These are phyloP conservation scores for Ophiodon elongatus DNA, from an alignment of 2,113 vertebrate genomes.

Conservation along the genomic window DNA sequence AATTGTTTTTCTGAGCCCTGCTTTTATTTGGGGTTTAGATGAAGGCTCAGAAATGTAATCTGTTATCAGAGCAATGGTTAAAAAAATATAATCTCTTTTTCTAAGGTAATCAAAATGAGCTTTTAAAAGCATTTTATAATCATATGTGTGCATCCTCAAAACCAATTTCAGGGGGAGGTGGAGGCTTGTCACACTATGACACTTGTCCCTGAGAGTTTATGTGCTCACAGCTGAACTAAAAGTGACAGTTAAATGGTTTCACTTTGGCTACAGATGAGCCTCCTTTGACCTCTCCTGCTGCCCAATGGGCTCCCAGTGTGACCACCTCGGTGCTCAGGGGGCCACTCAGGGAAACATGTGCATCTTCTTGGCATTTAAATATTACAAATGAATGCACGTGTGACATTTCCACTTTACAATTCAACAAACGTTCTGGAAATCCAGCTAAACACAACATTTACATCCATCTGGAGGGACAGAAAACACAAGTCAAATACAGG, in stretches of 20 bases:
- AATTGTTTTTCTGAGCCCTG: conserved; percentile 50
- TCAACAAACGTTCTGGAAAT: conserved; percentile 2
- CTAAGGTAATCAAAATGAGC: conserved; percentile 59
- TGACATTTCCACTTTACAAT: conserved; percentile 48
- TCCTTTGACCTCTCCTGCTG: conserved; percentile 44
- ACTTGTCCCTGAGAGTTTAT: conserved; percentile 8
- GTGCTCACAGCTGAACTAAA: conserved; percentile 4
- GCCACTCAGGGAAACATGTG: not conserved
- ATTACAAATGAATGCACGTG: conserved; percentile 21
- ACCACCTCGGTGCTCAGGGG: not conserved
- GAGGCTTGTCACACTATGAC: not conserved
- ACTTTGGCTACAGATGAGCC: conserved; percentile 28
- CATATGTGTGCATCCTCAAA: conserved; percentile 2
- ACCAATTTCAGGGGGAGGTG: not conserved
- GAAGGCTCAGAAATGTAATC: conserved; percentile 56
- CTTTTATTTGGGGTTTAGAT: conserved; percentile 62
- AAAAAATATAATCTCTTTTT: conserved; percentile 55
- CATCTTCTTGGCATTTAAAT: conserved; percentile 34
- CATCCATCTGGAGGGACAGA: conserved; percentile 43
- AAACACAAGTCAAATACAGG: conserved; percentile 30
- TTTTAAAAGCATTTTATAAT: conserved; percentile 51
- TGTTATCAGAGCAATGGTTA: conserved; percentile 53
- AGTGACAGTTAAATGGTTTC: conserved; percentile 53
- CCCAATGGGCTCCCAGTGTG: conserved; percentile 36
- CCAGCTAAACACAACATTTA: conserved; percentile 45